Base-by-base conservation (phyloP, 2,888 invertebrate genomes). In the Drosophila subquinaria region DNA sequence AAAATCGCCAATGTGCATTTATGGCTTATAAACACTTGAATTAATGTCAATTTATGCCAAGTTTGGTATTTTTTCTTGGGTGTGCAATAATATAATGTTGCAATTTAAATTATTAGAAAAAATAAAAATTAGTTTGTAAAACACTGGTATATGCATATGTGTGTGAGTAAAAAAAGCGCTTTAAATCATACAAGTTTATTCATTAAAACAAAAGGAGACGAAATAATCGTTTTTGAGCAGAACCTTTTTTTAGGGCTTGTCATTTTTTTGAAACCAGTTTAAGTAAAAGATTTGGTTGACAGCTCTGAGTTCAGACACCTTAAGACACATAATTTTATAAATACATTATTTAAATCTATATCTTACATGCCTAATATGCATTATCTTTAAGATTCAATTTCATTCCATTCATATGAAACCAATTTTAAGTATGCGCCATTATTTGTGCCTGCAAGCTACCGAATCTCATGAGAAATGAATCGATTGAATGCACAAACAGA, bases 231-330 rank as follows among this genome's bases (percentile, higher is more conserved):
- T 8, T 35, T 20, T 11, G 11, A 33, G 15, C 5, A 35, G 1
- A 35, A 51, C 35, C 20, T 51, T 51, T 36, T 35, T 35, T 35
- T 13, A 20, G 20, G 51, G 36, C 20, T 36, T 51, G 51, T 36
- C 0, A 35, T 36, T 51, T 35, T 17, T 17, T 8, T 30, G 20
- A 33, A 27, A 48, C 10, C 48, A 33, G 9, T 50, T 35, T 50
- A 11, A 13, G 35, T 13, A 3, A 17, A 13, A 17, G 6, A 50
- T 35, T 35, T 11, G 11, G 10, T 10, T 11, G 3, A 1, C 3
- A 35, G 11, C 35, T 17, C 11, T 13, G 8, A 17, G 20, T 36
- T 51, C 20, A 51, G 20, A 51, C 10, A 30, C 48, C 50, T 35
- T 20, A 35, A 35, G 13, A 36, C 20, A 13, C 35, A 36, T 40